Base-by-base conservation (phyloP, 2,797 vertebrate genomes). In the Naso thynnoides region DNA sequence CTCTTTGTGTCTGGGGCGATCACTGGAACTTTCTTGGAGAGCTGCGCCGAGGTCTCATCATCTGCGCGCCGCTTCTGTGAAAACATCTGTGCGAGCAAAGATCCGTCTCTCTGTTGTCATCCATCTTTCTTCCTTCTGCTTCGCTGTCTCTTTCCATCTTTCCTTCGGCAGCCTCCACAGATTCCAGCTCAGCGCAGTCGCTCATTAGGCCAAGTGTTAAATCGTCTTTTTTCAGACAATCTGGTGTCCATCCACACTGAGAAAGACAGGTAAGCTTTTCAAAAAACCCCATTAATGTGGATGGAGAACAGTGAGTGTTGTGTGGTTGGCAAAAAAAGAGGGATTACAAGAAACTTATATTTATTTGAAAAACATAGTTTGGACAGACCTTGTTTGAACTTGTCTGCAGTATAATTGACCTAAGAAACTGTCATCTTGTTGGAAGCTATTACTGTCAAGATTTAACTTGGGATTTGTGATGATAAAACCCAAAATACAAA, bases 1-100 rank as follows among this genome's bases (percentile, higher is more conserved):
- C 83, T 81, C 77, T 63, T 86, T 88, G 82, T 83, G 84, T 91
- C 83, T 58, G 49, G 10, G 60, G 62, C 31, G 16, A 86, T 86
- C 82, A 75, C 59, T 44, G 54, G 58, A 73, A 60, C 55, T 74
- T 53, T 66, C 29, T 53, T 8, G 18, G 66, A 82, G 65, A 80
- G 41, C 29, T 2, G 45, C 6, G 67, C 65, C 6, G 4, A 49
- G 26, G 36, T 64, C 70, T 67, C 58, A 45, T 73, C 78, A 64
- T 54, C 72, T 29, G 68, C 75, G 63, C 69, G 13, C 10, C 5
- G n/a, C 78, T 68, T 70, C 81, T 83, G 80, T 70, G 66, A 67
- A 84, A 85, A 89, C 87, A 89, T 85, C 85, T 87, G 89, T 69
- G 48, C 11, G 16, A 68, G 63, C 27, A 45, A 39, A 59, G 63